Evolutionary conservation across 2,113 vertebrate species (phyloP).

Genomic region (Pogonocichla stellata): DNA sequence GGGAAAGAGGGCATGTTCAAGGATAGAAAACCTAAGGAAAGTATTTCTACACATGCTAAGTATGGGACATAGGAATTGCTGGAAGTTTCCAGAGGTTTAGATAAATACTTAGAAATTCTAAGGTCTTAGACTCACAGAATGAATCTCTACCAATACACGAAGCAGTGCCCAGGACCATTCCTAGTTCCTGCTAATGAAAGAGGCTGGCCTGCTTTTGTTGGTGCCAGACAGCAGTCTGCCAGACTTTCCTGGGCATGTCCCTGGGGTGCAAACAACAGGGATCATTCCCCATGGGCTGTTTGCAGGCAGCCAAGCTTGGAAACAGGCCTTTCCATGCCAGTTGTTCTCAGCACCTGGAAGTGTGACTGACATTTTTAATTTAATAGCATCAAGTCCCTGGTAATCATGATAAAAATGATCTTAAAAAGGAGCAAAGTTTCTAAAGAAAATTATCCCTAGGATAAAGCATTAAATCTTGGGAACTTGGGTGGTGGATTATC

Average conservation of each 20-base stretch:
- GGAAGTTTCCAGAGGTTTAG: not conserved
- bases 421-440: not conserved
- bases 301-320: not conserved
- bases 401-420: not conserved
- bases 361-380: not conserved
- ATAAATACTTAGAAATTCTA: not conserved
- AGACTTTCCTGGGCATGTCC: not conserved
- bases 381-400: not conserved
- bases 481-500: not conserved
- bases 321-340: not conserved
- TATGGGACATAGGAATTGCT: not conserved
- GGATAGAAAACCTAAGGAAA: not conserved
- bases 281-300: not conserved
- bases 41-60: not conserved
- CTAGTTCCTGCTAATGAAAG: not conserved
- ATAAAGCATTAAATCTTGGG: not conserved
- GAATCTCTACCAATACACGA: not conserved
- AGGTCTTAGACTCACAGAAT: not conserved
- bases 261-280: not conserved
- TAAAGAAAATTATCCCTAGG: not conserved
- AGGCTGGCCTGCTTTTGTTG: not conserved
- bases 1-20: not conserved
- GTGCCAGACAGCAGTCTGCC: not conserved
- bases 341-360: not conserved
- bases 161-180: not conserved